Base-by-base conservation (phyloP, 2,113 vertebrate species). In the Silurus glanis region DNA sequence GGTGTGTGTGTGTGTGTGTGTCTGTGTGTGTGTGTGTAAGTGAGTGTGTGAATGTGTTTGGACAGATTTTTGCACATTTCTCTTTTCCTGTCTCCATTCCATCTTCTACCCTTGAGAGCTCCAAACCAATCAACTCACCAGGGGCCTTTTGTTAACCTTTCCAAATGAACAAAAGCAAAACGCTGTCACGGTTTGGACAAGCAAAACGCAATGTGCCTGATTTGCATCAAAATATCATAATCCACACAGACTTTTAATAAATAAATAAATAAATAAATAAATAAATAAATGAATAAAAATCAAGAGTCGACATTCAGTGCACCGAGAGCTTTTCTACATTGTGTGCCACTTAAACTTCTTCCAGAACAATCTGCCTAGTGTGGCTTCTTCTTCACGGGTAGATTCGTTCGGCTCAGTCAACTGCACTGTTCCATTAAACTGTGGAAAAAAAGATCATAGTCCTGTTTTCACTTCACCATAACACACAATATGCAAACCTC, bases 51-150 rank as follows among this genome's bases (percentile, higher is more conserved):
- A 61, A 86, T 80, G 69, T 64, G 61, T 80, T 83, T 83, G 79
- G 86, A 89, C 88, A 85, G 84, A 88, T 88, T 85, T 89, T 56
- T 83, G 69, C 82, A 69, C 81, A 79, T 86, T 67, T 69, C 82
- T 84, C 55, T 86, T 90, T 81, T 79, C 69, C 83, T 87, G 76
- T 85, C 72, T 85, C 62, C n/a, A 49, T 69, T 76, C 80, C 67
- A 61, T 82, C 55, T 59, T 76, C 74, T 83, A 59, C 84, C 67
- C 58, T 80, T 79, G 58, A 86, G 67, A 56, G 76, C 80, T 69
- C 45, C 17, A 81, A 67, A 72, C 81, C 66, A 89, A 87, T 89
- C 87, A 90, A 17, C 76, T 85, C 78, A 56, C 83, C 69, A 79
- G 82, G 82, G 75, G 75, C 83, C 74, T 81, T 87, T 81, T 80